Evolutionary conservation across 2,113 vertebrate genomes (phyloP).

Genomic region (Marmota flaviventris): DNA sequence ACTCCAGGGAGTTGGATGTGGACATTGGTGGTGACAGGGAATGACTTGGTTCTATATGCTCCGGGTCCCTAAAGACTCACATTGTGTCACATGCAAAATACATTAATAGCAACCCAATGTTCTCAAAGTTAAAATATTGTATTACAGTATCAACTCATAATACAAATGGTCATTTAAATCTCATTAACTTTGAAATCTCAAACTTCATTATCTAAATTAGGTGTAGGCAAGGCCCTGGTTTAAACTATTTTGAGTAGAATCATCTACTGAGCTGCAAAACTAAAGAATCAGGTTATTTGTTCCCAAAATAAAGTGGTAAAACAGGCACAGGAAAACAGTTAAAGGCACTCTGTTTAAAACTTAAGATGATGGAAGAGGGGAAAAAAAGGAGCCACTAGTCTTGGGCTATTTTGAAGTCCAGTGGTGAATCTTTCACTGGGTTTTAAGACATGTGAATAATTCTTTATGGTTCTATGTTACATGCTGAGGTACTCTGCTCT

Average conservation of each 20-base stretch:
- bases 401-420: not conserved
- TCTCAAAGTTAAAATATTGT: not conserved
- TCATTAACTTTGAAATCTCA: not conserved
- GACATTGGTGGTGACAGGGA: not conserved
- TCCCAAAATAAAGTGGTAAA: not conserved
- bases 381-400: not conserved
- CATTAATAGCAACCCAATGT: not conserved
- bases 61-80: not conserved
- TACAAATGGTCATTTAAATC: not conserved
- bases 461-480: not conserved
- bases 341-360: not conserved
- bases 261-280: not conserved
- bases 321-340: not conserved
- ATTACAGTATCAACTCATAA: not conserved
- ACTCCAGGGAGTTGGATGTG: not conserved
- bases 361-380: not conserved
- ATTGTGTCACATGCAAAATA: not conserved
- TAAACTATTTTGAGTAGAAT: not conserved
- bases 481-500: not conserved
- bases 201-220: not conserved
- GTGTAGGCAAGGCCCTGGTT: not conserved
- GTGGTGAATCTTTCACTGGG: not conserved
- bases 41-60: not conserved
- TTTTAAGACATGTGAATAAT: not conserved
- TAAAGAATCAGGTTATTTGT: not conserved